Evolutionary conservation across 2,797 vertebrate species (phyloP).

Genomic region (Sarcoramphus papa): DNA sequence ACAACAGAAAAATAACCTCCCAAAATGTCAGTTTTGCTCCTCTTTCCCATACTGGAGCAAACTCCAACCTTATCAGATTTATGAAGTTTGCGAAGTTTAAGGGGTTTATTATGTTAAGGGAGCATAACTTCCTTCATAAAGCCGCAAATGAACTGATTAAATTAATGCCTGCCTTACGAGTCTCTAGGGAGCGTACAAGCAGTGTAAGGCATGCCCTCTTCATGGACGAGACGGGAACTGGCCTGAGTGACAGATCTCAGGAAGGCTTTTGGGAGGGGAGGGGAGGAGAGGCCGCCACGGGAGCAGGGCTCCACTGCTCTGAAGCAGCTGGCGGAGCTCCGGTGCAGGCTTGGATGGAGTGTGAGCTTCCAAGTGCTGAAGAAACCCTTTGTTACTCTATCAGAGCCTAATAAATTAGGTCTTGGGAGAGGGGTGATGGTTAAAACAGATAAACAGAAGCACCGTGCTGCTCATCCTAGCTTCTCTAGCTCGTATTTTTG

Average conservation of each 20-base stretch:
- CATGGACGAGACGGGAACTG: neutral
- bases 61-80: neutral
- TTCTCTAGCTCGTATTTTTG: neutral
- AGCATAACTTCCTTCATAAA: neutral
- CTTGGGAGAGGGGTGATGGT: neutral
- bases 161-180: neutral
- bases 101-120: neutral
- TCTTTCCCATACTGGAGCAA: neutral
- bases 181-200: neutral
- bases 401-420: neutral
- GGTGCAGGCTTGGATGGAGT: neutral
- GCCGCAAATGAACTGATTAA: neutral
- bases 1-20: neutral
- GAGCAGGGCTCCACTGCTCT: neutral
- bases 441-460: neutral
- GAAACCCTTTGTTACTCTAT: neutral
- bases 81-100: neutral
- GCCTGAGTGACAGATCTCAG: rapidly evolving
- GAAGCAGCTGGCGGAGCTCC: neutral
- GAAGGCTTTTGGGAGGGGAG: neutral
- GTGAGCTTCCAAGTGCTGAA: neutral
- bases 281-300: neutral
- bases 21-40: neutral
- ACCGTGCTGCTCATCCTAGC: neutral
- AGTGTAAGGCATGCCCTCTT: neutral